Percentiles rank a stretch among this genome's conserved stretches.
Conservation (phyloP, 2,797 vertebrate species). For the Trachops cirrhosus region DNA sequence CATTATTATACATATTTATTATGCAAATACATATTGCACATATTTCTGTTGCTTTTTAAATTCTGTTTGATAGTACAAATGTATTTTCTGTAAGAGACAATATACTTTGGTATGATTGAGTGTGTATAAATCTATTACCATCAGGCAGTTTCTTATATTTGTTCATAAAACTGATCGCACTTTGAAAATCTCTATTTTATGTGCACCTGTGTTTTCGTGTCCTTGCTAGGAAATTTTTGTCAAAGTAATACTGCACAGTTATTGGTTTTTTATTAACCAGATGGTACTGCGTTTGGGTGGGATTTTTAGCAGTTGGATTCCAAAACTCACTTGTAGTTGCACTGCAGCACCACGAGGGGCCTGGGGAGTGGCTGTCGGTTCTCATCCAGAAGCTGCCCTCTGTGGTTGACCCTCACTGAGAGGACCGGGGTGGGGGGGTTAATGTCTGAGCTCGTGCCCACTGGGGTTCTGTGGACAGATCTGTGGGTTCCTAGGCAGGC, state of each 20-base stretch:
- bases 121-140: neutral
- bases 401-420: neutral
- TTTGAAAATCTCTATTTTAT: neutral
- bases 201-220: neutral
- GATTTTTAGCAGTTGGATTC: neutral
- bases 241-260: neutral
- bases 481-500: neutral
- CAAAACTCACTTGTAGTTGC: neutral
- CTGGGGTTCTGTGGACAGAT: neutral
- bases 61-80: neutral
- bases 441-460: neutral
- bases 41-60: slow-evolving; percentile 19
- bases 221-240: neutral
- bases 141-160: neutral
- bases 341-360: neutral
- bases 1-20: neutral
- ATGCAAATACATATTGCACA: neutral
- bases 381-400: neutral
- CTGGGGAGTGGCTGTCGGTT: neutral
- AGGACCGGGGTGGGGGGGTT: neutral
- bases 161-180: neutral
- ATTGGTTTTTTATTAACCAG: neutral
- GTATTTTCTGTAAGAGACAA: slow-evolving; percentile 4
- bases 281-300: neutral
- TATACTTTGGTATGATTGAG: neutral